Percentiles rank a stretch among this genome's conserved stretches.
Evolutionary conservation across 2,888 invertebrate species (phyloP).

Genomic region (Agonum fuliginosum): DNA sequence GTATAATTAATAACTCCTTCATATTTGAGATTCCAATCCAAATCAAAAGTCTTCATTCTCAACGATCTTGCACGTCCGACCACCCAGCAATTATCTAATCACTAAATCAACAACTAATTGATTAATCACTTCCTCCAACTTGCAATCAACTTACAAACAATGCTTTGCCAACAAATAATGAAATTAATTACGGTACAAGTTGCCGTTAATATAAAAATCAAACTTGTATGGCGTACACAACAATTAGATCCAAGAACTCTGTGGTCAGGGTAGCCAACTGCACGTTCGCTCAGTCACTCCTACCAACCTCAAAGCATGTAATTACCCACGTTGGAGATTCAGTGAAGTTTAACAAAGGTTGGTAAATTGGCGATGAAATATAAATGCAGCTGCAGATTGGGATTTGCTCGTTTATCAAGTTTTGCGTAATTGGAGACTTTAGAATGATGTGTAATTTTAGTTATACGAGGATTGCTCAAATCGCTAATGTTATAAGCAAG

Average conservation of each 20-base stretch:
- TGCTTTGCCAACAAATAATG: constrained; percentile 22
- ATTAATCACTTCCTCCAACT: constrained; percentile 25
- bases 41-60: neutral
- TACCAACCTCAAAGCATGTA: constrained; percentile 27
- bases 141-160: constrained; percentile 18
- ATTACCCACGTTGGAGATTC: constrained; percentile 15
- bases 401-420: constrained; percentile 30
- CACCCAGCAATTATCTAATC: constrained; percentile 35
- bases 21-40: neutral
- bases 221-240: neutral
- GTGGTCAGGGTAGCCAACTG: constrained; percentile 38
- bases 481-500: no score
- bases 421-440: neutral
- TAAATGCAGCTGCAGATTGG: constrained; percentile 25
- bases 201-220: constrained; percentile 31
- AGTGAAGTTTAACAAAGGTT: constrained; percentile 8
- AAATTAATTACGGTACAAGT: constrained; percentile 19
- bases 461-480: no score
- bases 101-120: constrained; percentile 38
- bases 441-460: neutral
- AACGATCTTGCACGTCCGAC: no score
- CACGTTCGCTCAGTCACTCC: constrained; percentile 5
- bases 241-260: constrained; percentile 8
- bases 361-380: constrained; percentile 23
- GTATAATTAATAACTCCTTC: neutral